phyloP scores from a whole-genome alignment of 2,888 invertebrate species.

The Crematogaster levior region DNA sequence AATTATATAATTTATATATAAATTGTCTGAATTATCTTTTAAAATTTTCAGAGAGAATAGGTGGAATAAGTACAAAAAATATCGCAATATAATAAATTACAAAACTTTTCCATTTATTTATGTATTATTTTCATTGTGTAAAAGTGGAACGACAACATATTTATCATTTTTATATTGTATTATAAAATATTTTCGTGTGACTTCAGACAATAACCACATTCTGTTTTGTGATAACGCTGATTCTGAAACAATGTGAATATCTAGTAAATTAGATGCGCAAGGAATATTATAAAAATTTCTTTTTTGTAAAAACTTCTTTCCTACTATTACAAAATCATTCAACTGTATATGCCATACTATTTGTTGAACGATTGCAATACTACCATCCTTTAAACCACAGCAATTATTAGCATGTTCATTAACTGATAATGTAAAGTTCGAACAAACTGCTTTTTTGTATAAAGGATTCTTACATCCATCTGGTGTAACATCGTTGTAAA shows the following conservation, averaged over 20 bases:
- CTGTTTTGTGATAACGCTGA: background rate
- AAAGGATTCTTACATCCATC: slow-evolving; percentile 13
- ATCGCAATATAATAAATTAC: too few species aligned
- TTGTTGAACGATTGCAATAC: background rate
- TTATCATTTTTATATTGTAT: background rate
- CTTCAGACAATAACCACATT: background rate
- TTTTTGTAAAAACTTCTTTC: too few species aligned
- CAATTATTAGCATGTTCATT: slow-evolving; percentile 2
- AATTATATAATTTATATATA: too few species aligned
- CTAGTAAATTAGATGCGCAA: too few species aligned
- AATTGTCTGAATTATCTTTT: too few species aligned
- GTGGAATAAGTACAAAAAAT: too few species aligned
- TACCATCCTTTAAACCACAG: slow-evolving; percentile 13
- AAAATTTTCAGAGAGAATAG: too few species aligned
- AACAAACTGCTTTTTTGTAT: slow-evolving; percentile 4
- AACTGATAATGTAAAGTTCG: slow-evolving; percentile 6
- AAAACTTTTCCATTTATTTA: too few species aligned
- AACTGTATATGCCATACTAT: too few species aligned
- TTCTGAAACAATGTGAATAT: too few species aligned
- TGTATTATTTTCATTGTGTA: background rate
- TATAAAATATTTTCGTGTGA: background rate
- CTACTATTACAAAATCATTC: too few species aligned
- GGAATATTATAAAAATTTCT: too few species aligned
- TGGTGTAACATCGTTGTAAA: background rate
- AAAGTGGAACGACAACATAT: background rate